Evolutionary conservation across 2,888 invertebrate species (phyloP).

Genomic region (Geophilus truncorum): DNA sequence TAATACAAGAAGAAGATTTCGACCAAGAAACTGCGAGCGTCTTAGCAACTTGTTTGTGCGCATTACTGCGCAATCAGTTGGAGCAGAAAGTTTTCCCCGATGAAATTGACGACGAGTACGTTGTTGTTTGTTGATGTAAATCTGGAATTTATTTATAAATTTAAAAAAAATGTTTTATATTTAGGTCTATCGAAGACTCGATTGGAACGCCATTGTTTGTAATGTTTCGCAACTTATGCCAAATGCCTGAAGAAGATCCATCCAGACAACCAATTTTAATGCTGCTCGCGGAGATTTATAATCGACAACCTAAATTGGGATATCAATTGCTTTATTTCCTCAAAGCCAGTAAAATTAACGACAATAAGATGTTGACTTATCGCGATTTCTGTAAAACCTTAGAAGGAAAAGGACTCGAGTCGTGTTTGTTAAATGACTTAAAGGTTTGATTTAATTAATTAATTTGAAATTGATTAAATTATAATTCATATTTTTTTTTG

Average conservation of each 20-base stretch:
- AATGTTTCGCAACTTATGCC: conserved; percentile 75
- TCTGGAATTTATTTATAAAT: neutral
- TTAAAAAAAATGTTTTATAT: conserved; percentile 1
- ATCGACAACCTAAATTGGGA: conserved; percentile 66
- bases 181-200: conserved; percentile 62
- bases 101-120: conserved; percentile 53
- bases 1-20: conserved; percentile 55
- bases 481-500: conserved; percentile 41
- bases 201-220: conserved; percentile 79
- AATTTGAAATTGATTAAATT: conserved; percentile 8
- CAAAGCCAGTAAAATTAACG: conserved; percentile 60
- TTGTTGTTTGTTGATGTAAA: conserved; percentile 27
- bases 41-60: conserved; percentile 58
- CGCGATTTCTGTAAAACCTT: conserved; percentile 78
- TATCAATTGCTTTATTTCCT: conserved; percentile 84
- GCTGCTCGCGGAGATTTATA: conserved; percentile 73
- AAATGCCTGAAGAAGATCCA: conserved; percentile 66
- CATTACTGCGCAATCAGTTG: conserved; percentile 55
- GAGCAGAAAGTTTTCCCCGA: conserved; percentile 52
- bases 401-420: conserved; percentile 54
- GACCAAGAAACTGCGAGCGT: conserved; percentile 58
- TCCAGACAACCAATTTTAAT: conserved; percentile 71
- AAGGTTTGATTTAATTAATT: conserved; percentile 52
- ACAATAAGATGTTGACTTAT: conserved; percentile 78
- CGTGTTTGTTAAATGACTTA: conserved; percentile 67